A percentile compares a stretch with the other conserved stretches of the same genome.
Conservation (phyloP, 2,113 vertebrate genomes). For the Pangasianodon gigas region DNA sequence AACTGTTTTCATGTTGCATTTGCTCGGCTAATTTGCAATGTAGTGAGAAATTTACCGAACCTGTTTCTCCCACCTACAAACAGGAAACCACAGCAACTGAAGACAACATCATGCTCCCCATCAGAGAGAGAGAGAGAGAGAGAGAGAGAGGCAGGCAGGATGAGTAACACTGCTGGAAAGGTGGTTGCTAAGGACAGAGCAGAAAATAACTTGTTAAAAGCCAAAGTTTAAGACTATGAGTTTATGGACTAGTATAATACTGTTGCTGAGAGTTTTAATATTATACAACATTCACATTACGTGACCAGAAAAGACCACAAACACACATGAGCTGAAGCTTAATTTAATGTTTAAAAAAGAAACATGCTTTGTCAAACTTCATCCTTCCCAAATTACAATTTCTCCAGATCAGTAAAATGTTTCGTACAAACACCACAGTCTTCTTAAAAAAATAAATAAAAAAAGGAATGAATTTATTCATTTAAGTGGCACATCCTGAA, state of each 20-base stretch:
- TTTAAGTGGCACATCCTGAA: conserved; percentile 13
- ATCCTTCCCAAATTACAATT: conserved; percentile 7
- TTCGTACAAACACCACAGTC: conserved; percentile 20
- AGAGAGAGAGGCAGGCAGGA: neutral
- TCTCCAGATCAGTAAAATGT: neutral
- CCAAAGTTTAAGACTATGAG: no score
- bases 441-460: conserved; percentile 10
- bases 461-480: conserved; percentile 16
- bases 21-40: conserved; percentile 47
- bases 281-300: neutral
- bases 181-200: neutral
- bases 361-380: neutral
- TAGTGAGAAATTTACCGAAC: conserved; percentile 53
- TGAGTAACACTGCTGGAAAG: conserved; percentile 8
- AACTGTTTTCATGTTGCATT: conserved; percentile 38
- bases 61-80: conserved; percentile 68
- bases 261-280: neutral
- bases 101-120: conserved; percentile 58
- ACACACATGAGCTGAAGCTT: conserved; percentile 26
- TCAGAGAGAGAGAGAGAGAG: conserved; percentile 18
- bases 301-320: neutral
- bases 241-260: neutral
- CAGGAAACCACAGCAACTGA: conserved; percentile 73
- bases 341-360: conserved; percentile 49
- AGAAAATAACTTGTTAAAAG: neutral